Evolutionary conservation across 2,888 invertebrate species (phyloP), one percentile per base, ranked within the genome.

Genomic region (Oscheius onirici): DNA sequence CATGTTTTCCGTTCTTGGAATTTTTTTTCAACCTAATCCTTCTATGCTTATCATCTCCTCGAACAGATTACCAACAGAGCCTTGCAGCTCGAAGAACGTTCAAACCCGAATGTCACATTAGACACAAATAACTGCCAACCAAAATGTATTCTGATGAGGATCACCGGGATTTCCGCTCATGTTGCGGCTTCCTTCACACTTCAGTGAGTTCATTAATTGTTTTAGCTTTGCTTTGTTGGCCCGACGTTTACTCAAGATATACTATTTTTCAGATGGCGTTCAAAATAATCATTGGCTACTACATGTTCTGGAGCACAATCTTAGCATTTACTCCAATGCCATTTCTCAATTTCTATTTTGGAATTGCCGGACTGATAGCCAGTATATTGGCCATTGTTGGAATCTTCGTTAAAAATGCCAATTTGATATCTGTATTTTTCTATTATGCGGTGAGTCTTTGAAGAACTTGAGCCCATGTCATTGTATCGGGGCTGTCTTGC

Each of bases 361-460:
- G 74, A 20, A 51, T 72, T 0, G 17, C 54, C 24, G 75, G 78
- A 1, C 57, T 75, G 11, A 41, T 49, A 13, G 22, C 68, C 2
- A 72, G 75, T 61, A 10, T 54, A 0, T 66, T 76, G 34, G 67
- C 75, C 8, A 40, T 71, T 20, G 68, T 57, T 40, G 74, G 75
- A 11, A 58, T 76, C 15, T 60, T 57, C 40, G 66, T 66, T 22
- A 75, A 72, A 28, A 74, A 74, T 54, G 40, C 55, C 41, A 54
- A 61, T 40, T 49, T 72, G 46, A 41, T 78, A 15, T 51, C 72
- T 22, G 63, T 67, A 3, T 75, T 78, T 40, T 76, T 75, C 57
- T 61, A 72, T 40, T 78, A 78, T 66, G 75, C 70, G 28, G 78
- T 75, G n/a, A 68, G 71, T 44, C 40, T n/a, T n/a, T n/a, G n/a